Conservation (phyloP, 2,888 invertebrate genomes). For the Andrena dorsata region DNA sequence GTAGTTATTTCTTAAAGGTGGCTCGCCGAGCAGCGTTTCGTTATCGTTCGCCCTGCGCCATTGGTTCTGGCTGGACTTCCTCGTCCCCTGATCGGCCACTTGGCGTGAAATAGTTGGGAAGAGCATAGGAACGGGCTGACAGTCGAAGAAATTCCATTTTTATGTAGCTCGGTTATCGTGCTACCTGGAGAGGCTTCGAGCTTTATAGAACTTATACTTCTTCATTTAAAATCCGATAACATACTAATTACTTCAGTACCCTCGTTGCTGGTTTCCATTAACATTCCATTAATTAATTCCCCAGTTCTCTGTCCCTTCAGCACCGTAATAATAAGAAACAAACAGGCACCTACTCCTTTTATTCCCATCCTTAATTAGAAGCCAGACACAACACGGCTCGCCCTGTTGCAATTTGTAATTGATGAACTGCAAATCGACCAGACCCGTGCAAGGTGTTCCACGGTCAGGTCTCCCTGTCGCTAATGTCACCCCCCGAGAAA, state of each 20-base stretch:
- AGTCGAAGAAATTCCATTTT: not conserved
- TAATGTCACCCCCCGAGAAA: constrained; percentile 56
- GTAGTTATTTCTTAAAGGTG: not conserved
- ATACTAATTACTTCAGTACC: not conserved
- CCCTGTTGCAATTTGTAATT: constrained; percentile 44
- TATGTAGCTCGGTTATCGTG: not conserved
- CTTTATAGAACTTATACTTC: not conserved
- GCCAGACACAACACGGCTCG: not conserved
- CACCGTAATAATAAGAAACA: not conserved
- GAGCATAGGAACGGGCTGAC: not conserved
- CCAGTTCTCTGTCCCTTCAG: not conserved
- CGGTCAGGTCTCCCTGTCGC: constrained; percentile 45
- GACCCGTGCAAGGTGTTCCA: constrained; percentile 34
- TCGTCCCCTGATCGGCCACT: not conserved
- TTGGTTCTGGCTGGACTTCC: not conserved
- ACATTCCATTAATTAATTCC: not conserved
- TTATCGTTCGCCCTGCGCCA: constrained; percentile 12
- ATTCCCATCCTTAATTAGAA: constrained; percentile 30
- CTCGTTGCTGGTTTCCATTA: not conserved
- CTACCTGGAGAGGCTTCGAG: not conserved
- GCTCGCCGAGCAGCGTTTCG: not conserved
- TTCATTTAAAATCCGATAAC: not conserved
- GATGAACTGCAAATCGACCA: constrained; percentile 62
- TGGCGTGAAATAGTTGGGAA: not conserved
- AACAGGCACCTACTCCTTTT: not conserved